Evolutionary conservation across 2,113 vertebrate genomes (phyloP).

Genomic region (Eulacestoma nigropectus): DNA sequence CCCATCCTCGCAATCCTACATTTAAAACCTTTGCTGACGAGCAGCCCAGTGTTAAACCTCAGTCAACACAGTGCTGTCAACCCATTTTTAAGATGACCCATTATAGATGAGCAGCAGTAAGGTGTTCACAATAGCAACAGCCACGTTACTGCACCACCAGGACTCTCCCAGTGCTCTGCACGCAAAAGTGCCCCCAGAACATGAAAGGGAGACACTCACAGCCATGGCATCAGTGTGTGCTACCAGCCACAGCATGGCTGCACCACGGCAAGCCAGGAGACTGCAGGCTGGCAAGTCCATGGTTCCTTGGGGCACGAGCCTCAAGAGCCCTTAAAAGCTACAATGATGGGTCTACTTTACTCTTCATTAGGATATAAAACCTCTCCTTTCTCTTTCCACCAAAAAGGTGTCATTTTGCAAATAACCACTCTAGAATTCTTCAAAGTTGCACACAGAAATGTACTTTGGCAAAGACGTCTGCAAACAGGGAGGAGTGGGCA

Average conservation of each 20-base stretch:
- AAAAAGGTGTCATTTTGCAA: not conserved
- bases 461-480: not conserved
- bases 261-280: not conserved
- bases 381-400: not conserved
- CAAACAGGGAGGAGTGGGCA: not conserved
- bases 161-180: fast-evolving
- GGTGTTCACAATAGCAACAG: not conserved
- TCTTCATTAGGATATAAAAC: not conserved
- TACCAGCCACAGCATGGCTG: fast-evolving
- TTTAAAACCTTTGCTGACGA: not conserved
- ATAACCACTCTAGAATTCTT: not conserved
- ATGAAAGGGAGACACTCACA: not conserved
- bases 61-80: not conserved
- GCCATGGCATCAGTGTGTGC: not conserved
- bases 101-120: not conserved
- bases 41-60: too few relatives aligned
- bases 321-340: not conserved
- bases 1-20: not conserved
- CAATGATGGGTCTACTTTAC: not conserved
- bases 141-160: not conserved
- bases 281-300: fast-evolving
- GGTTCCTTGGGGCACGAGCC: fast-evolving
- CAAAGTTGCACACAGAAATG: not conserved
- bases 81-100: not conserved
- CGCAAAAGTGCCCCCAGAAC: not conserved